Evolutionary conservation across 2,888 invertebrate species (phyloP).

Genomic region (Byasa hedistus): DNA sequence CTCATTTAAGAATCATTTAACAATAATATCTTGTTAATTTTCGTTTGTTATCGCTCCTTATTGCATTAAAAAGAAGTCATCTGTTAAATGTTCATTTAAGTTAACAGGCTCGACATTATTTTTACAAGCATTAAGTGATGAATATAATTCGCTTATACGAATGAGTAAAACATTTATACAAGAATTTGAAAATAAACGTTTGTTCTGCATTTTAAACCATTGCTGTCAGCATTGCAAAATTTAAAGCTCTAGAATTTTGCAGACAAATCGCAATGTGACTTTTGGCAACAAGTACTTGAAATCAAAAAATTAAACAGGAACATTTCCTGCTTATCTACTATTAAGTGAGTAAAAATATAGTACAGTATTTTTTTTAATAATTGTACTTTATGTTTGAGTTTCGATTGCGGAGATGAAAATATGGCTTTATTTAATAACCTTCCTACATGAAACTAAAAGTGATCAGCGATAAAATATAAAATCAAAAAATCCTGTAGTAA

Average conservation of each 20-base stretch:
- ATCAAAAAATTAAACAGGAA: slow-evolving; percentile 18
- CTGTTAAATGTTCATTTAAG: too few relatives aligned
- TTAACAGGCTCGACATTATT: not conserved
- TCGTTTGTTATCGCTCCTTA: too few relatives aligned
- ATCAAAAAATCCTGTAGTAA: too few relatives aligned
- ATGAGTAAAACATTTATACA: slow-evolving; percentile 10
- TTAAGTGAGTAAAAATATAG: not conserved
- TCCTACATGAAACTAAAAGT: too few relatives aligned
- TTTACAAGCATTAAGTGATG: not conserved
- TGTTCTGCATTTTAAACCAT: slow-evolving; percentile 23
- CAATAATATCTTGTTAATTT: too few relatives aligned
- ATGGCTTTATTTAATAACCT: too few relatives aligned
- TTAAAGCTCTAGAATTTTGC: slow-evolving; percentile 23
- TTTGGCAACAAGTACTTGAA: slow-evolving; percentile 26
- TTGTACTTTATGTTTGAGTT: not conserved
- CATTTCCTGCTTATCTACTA: not conserved
- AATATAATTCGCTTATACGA: not conserved
- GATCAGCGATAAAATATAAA: too few relatives aligned
- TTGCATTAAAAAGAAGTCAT: too few relatives aligned
- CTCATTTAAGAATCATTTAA: too few relatives aligned
- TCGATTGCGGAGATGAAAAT: not conserved
- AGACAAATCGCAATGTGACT: slow-evolving; percentile 26
- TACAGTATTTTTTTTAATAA: not conserved
- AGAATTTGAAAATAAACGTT: slow-evolving; percentile 21
- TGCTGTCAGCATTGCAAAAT: slow-evolving; percentile 22